Conservation (phyloP, 2,888 invertebrate genomes). For the Sylvicola fuscatus region DNA sequence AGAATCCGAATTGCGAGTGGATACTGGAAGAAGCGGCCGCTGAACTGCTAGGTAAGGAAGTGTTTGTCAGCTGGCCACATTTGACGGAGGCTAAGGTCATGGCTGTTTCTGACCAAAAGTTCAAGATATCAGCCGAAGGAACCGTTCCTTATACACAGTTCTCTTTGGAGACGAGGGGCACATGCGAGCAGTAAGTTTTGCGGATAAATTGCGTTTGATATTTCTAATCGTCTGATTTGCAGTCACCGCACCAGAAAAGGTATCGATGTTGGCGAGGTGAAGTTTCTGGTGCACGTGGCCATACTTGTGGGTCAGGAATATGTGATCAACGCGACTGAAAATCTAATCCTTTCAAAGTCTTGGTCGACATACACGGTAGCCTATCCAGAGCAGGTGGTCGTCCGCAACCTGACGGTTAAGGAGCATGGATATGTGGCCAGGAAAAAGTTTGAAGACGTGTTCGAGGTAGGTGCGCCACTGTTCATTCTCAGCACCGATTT, state of each 20-base stretch:
- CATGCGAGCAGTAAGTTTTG: conserved; percentile 32
- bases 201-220: conserved; percentile 10
- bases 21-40: conserved; percentile 31
- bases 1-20: conserved; percentile 19
- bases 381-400: conserved; percentile 50
- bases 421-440: conserved; percentile 24
- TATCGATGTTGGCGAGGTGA: conserved; percentile 48
- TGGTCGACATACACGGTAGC: conserved; percentile 42
- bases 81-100: conserved; percentile 59
- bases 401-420: conserved; percentile 29
- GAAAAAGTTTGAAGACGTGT: conserved; percentile 32
- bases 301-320: conserved; percentile 49
- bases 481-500: conserved; percentile 62
- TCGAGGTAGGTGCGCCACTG: conserved; percentile 40
- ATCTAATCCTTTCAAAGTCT: conserved; percentile 43
- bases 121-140: conserved; percentile 5
- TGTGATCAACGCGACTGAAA: conserved; percentile 35
- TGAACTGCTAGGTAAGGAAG: conserved; percentile 45
- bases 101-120: conserved; percentile 12
- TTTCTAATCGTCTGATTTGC: conserved; percentile 8
- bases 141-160: conserved; percentile 27
- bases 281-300: conserved; percentile 46
- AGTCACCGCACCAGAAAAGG: conserved; percentile 55
- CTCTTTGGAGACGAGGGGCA: conserved; percentile 26
- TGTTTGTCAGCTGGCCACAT: conserved; percentile 87